Base-by-base conservation (phyloP, 2,888 invertebrate genomes). In the Epinotia nisella region DNA sequence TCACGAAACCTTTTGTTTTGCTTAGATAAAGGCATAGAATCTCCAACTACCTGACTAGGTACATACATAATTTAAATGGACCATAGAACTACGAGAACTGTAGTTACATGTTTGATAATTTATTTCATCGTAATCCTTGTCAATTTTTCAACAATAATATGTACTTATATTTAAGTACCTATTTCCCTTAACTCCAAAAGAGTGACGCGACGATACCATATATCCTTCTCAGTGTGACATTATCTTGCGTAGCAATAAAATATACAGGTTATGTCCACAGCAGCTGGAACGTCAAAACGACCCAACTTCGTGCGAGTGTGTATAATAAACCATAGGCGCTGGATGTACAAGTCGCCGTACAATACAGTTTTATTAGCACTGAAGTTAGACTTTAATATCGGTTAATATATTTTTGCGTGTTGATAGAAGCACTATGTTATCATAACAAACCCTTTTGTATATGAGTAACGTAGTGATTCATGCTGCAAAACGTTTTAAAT, bases 181-280 rank as follows among this genome's bases (percentile, higher is more conserved):
- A 24, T 29, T 51, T 55, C 29, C 10, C 17, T 41, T n/a, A 53
- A 61, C 24, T 41, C 53, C 53, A 61, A 61, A 70, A 41, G 4
- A 53, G 24, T 29, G 13, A 55, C 41, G 29, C 55, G 17, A 24
- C 1, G 64, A 53, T 17, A 24, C n/a, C 3, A n/a, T 58, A 49
- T 19, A 45, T 21, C 11, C 13, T 39, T 35, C 19, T 45, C n/a
- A 19, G 24, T 17, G 49, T 49, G 45, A 29, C n/a, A 51, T 69
- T 61, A 45, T 41, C 55, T 71, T 64, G 17, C 59, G 51, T 49
- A 45, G 49, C 21, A 45, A 72, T 56, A 72, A 66, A 60, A 61
- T 19, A 60, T 45, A 66, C 66, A 61, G 55, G 60, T 67, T 61
- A 61, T 67, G 55, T 67, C 41, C 45, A n/a, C n/a, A 55, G 56